Evolutionary conservation across 1,140 invertebrate genomes (phyloP).

Genomic region (Mercenaria mercenaria): DNA sequence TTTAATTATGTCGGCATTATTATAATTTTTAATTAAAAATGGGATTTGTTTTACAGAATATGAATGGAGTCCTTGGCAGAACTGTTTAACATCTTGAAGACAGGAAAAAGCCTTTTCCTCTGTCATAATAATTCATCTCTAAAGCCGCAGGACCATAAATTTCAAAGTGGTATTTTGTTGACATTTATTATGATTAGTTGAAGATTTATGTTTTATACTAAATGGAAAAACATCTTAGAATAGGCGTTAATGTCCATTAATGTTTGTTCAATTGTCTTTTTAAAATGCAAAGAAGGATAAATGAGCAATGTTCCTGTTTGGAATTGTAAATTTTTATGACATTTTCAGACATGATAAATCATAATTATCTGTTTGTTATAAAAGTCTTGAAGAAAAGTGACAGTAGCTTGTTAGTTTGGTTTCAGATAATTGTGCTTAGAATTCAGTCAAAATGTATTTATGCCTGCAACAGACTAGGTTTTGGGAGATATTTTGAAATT

Average conservation of each 20-base stretch:
- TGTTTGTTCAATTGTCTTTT: conserved; percentile 36
- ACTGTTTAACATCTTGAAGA: too few relatives aligned
- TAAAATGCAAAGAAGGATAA: neutral
- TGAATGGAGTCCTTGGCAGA: too few relatives aligned
- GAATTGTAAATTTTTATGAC: neutral
- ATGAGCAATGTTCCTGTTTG: neutral
- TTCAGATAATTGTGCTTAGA: too few relatives aligned
- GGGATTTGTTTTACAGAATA: too few relatives aligned
- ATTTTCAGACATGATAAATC: neutral
- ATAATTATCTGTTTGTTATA: too few relatives aligned
- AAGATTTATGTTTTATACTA: conserved; percentile 34
- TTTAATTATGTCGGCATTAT: too few relatives aligned
- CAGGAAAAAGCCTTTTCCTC: neutral
- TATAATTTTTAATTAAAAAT: too few relatives aligned
- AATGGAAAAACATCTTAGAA: neutral
- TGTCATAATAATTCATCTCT: conserved; percentile 11
- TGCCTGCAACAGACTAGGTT: too few relatives aligned
- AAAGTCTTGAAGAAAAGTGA: too few relatives aligned
- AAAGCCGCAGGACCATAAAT: neutral
- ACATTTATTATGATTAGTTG: conserved; percentile 25
- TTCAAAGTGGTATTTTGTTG: neutral
- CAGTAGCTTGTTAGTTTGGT: too few relatives aligned
- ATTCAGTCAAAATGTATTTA: too few relatives aligned
- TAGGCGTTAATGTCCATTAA: conserved; percentile 4
- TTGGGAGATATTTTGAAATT: too few relatives aligned